Evolutionary conservation across 2,113 vertebrate genomes (phyloP), one percentile per base, ranked within the genome.

Genomic region (Herpailurus yagouaroundi): DNA sequence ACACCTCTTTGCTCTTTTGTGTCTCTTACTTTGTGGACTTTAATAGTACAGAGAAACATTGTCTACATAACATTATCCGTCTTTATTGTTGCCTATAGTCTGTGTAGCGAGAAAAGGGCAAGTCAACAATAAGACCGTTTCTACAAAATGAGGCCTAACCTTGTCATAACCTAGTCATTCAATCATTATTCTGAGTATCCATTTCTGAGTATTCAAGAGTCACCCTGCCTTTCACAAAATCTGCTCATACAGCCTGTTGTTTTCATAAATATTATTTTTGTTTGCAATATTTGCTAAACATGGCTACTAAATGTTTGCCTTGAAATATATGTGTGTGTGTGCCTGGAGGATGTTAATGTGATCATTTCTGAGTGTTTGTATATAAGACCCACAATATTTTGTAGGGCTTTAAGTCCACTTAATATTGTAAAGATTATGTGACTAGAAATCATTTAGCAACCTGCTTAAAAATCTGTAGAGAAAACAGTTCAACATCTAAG

Each of bases 21-120:
- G 16, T 97, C 66, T 94, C 76, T 84, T 74, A 55, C 48, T 92
- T 81, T 92, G 80, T 71, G 12, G 12, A 74, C 38, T 89, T 90
- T 76, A 92, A 84, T 11, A 87, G 76, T 23, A 71, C 36, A 81
- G 41, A 64, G 19, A 12, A 93, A 55, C 63, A 76, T 25, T 80
- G 52, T 38, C 52, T 48, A 60, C 3, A 14, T 92, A 95, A 48
- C 3, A 50, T 74, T 79, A 94, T 29, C n/a, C 55, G 25, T 83
- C 45, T 86, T 82, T 73, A 84, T 12, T 29, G 25, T 8, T 64
- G 31, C 92, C 80, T 95, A 31, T 55, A 71, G 25, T 83, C 14
- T 80, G 23, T 87, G 5, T 50, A 71, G 12, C 95, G 10, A 89
- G 8, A 88, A 95, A 96, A 84, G 9, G n/a, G 1, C 18, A 90